Base-by-base conservation (phyloP, 1,140 invertebrate species). In the Drosophila rufa region DNA sequence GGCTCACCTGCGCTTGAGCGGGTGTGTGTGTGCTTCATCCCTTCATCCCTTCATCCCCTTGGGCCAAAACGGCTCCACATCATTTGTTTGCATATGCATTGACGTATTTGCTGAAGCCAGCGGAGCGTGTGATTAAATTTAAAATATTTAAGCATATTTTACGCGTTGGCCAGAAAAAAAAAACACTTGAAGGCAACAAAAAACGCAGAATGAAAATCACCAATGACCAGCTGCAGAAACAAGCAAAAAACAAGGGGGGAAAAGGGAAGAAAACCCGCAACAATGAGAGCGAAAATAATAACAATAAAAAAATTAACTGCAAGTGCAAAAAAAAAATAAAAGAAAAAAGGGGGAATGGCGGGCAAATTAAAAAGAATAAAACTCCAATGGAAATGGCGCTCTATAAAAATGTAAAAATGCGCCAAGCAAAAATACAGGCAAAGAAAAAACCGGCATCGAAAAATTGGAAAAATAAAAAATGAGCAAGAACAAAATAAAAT, bases 91-190 rank as follows among this genome's bases (percentile, higher is more conserved):
- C 84, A 89, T 89, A 87, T 89, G 84, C 84, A 87, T 89, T 87
- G 84, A 87, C 84, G 84, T 87, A 87, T 87, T 87, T 87, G 84
- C 65, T 62, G 74, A 89, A 61, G 84, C 53, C 84, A 89, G 80
- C 84, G 84, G 73, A 75, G 84, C 84, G 84, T 87, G 84, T 87
- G 85, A 89, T 89, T 89, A 89, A 89, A 89, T 89, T 89, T 89
- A 89, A 89, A 89, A 89, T 89, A 89, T 89, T 89, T 89, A 89
- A 89, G 85, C 84, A 89, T 89, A 89, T 89, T 89, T 89, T 89
- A 84, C 84, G 84, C 80, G 84, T 89, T 89, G 85, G 87, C 80
- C 87, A 81, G 51, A 40, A 38, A 60, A 51, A 33, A 33, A 30
- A n/a, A n/a, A n/a, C n/a, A n/a, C n/a, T n/a, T 19, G 19, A 62